Conservation (phyloP, 2,113 vertebrate species). For the Galbula dea region DNA sequence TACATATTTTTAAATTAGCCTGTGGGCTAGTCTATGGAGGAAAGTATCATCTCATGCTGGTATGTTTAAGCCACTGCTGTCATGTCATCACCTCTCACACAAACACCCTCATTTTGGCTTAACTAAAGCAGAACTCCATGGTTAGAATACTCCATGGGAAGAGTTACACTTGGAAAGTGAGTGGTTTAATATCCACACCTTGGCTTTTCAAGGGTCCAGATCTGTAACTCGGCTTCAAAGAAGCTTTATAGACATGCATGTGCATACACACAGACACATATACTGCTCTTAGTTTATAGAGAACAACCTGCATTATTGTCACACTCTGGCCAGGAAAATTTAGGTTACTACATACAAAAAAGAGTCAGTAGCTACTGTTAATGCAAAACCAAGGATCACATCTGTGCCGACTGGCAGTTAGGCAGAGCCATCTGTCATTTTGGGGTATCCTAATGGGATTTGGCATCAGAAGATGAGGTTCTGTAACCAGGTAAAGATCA, state of each 20-base stretch:
- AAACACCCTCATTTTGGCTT: neutral
- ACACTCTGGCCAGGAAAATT: conserved; percentile 55
- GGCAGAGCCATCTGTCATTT: conserved; percentile 76
- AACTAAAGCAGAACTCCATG: neutral
- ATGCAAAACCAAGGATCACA: conserved; percentile 67
- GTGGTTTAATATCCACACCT: neutral
- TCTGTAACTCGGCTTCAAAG: neutral
- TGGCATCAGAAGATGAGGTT: conserved; percentile 68
- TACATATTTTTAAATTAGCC: neutral
- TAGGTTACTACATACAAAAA: conserved; percentile 66
- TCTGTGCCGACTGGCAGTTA: conserved; percentile 72
- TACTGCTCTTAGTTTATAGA: neutral
- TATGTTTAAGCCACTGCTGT: neutral
- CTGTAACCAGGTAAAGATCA: conserved; percentile 60
- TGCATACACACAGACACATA: neutral
- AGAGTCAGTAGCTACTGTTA: conserved; percentile 48
- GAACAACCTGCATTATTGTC: neutral
- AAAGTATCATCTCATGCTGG: neutral
- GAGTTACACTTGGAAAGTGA: neutral
- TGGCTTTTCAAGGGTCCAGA: neutral
- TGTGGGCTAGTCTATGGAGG: neutral
- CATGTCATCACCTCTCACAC: neutral
- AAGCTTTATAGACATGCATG: neutral
- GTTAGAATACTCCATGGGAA: neutral
- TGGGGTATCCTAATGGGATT: conserved; percentile 74